phyloP scores from a whole-genome alignment of 2,113 vertebrate species.

The Bettongia penicillata region DNA sequence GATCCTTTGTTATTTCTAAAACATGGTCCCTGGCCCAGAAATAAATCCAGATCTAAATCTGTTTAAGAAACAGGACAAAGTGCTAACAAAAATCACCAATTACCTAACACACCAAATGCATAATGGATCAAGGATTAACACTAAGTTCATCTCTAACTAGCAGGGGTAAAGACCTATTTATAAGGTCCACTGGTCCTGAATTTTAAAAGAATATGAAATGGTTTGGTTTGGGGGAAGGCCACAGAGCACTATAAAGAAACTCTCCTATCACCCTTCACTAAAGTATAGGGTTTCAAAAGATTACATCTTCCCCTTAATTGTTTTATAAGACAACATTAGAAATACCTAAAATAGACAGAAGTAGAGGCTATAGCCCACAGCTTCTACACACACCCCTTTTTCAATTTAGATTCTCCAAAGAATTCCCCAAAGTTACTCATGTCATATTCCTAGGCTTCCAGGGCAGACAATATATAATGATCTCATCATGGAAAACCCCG shows the following conservation, averaged over 20 bases:
- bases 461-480: slow-evolving; percentile 47
- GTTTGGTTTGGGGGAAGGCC: neutral
- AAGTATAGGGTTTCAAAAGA: slow-evolving; percentile 42
- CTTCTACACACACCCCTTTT: slow-evolving; percentile 42
- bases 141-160: neutral
- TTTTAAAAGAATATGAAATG: neutral
- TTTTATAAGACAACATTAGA: slow-evolving; percentile 34
- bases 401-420: slow-evolving; percentile 14
- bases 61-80: neutral
- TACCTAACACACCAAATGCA: neutral
- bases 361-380: neutral
- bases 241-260: slow-evolving; percentile 8
- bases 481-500: slow-evolving; percentile 60
- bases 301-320: neutral
- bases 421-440: slow-evolving; percentile 20
- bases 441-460: slow-evolving; percentile 14
- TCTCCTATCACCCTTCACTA: slow-evolving; percentile 18
- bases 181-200: neutral
- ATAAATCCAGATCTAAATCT: neutral
- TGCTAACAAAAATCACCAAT: neutral
- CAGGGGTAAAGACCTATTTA: neutral
- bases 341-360: slow-evolving; percentile 41
- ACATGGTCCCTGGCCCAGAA: neutral
- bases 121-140: neutral
- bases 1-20: neutral